Evolutionary conservation across 2,113 vertebrate species (phyloP).

Genomic region (Strix aluco): DNA sequence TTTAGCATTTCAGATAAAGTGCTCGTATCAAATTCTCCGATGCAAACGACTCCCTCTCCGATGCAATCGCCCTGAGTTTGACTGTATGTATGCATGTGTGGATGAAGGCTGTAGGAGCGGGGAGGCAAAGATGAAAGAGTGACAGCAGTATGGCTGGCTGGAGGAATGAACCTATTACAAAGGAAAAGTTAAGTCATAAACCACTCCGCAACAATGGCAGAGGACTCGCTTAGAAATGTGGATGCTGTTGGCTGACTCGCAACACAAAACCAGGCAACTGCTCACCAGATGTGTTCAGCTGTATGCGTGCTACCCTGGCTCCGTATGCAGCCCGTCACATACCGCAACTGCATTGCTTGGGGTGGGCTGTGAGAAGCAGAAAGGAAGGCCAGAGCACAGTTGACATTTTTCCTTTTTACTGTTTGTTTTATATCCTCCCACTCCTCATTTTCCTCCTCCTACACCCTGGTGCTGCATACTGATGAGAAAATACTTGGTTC

Average conservation of each 20-base stretch:
- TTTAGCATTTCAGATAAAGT: background rate
- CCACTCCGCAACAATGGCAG: background rate
- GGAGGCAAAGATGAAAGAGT: background rate
- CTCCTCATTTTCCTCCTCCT: conserved; percentile 42
- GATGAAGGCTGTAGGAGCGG: background rate
- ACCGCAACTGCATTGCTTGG: background rate
- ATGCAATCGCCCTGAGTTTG: background rate
- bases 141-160: background rate
- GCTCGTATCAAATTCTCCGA: background rate
- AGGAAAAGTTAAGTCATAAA: conserved; percentile 5
- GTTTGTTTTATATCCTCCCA: conserved; percentile 57
- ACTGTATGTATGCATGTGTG: background rate
- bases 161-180: background rate
- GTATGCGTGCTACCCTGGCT: background rate
- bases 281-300: conserved; percentile 33
- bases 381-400: background rate
- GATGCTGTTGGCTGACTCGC: background rate
- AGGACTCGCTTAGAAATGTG: background rate
- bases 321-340: background rate
- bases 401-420: conserved; percentile 33
- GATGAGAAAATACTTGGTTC: conserved; percentile 51
- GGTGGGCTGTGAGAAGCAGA: conserved; percentile 34
- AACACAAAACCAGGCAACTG: conserved; percentile 10
- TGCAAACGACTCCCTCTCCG: accelerated
- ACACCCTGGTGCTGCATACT: conserved; percentile 14